Base-by-base conservation (phyloP, 2,888 invertebrate species). In the Arrhopalites spinosus region DNA sequence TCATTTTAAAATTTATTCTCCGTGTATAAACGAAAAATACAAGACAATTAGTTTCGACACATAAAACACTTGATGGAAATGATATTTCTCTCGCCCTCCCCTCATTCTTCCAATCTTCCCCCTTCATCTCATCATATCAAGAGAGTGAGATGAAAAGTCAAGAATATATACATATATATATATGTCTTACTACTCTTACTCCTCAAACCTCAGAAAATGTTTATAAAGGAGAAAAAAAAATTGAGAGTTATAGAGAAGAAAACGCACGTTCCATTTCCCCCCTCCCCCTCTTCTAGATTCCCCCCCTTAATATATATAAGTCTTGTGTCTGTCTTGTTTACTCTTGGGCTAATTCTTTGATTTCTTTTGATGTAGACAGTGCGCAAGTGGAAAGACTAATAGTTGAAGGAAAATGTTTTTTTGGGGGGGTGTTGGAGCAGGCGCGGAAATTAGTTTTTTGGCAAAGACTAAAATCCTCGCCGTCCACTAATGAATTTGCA, bases 401-500 rank as follows among this genome's bases (percentile, higher is more conserved):
- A 15, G 13, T 13, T 27, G 27, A 47, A 23, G 66, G 43, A 36
- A 23, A 66, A 45, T 36, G 59, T 20, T n/a, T n/a, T n/a, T n/a
- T n/a, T n/a, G 11, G 36, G 36, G 11, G 36, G 3, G 36, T 36
- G 64, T 63, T 45, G 66, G 64, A 68, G 74, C 67, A 67, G 67
- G 74, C 74, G 74, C 68, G 56, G 74, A 74, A 66, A 68, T 74
- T 73, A 73, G 67, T 67, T 59, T 69, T 53, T 72, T 56, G 73
- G 53, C 50, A 66, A 67, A 74, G 74, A 68, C 74, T 74, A 74
- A 74, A 74, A 74, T 59, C 61, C 72, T 25, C 20, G 17, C 43
- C 13, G 23, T 50, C 50, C 61, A 45, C 63, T 72, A 72, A 72
- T 72, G 72, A 72, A 72, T 72, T 70, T 72, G 72, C 72, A 72